A percentile compares a stretch with the other conserved stretches of the same genome.
phyloP scores from a whole-genome alignment of 1,140 invertebrate species.

The Globodera rostochiensis region DNA sequence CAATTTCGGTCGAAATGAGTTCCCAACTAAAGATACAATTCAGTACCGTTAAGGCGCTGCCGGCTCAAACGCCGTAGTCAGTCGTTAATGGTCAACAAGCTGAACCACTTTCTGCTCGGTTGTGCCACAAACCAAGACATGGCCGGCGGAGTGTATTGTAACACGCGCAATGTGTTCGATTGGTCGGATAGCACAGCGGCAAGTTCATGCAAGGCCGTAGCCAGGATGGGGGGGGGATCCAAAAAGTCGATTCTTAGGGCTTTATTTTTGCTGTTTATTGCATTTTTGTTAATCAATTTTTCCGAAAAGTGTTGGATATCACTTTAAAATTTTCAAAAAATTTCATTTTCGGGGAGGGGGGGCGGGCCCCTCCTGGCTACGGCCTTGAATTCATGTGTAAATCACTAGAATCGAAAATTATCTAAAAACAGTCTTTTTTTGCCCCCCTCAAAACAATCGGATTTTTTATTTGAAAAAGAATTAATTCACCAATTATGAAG shows the following conservation, averaged over 20 bases:
- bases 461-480: too few species aligned
- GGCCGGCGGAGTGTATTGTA: conserved; percentile 7
- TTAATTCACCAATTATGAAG: too few species aligned
- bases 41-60: background rate
- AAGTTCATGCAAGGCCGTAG: background rate
- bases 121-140: conserved; percentile 24
- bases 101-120: conserved; percentile 34
- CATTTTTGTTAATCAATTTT: background rate
- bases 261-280: background rate
- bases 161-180: conserved; percentile 32
- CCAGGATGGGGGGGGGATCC: background rate
- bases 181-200: conserved; percentile 34
- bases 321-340: conserved; percentile 1
- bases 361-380: too few species aligned
- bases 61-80: conserved; percentile 31
- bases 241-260: background rate
- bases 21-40: too few species aligned
- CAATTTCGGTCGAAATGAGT: too few species aligned
- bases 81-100: conserved; percentile 23
- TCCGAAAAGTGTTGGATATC: background rate
- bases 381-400: background rate
- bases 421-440: too few species aligned
- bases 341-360: conserved; percentile 18
- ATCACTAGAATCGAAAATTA: background rate
- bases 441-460: too few species aligned